Evolutionary conservation across 2,113 vertebrate species (phyloP), one percentile per base, ranked within the genome.

Genomic region (Rhynchopsitta pachyrhyncha): DNA sequence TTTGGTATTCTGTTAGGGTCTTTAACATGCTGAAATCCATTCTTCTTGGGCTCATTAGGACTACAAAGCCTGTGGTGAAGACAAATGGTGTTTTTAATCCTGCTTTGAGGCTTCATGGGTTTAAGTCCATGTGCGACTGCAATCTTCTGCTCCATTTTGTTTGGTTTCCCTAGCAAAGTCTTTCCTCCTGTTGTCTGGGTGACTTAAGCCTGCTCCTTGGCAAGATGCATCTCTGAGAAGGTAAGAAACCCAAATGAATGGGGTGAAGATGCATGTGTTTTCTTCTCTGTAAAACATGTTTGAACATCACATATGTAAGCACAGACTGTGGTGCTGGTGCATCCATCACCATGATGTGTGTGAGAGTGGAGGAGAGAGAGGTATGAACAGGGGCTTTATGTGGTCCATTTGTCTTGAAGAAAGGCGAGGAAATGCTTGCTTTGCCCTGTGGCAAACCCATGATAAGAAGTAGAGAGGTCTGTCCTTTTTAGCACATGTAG

Each of bases 401-500:
- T 33, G 31, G 7, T 29, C 55, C 28, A 5, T 35, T 59, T 42
- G 31, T 31, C 49, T 39, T 86, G n/a, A 55, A 55, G 33, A 64
- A 75, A 50, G 52, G 39, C 31, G n/a, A 71, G 31, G 6, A 60
- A 39, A 23, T 42, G 16, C 29, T 35, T 82, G 29, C 19, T 70
- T 46, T 69, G 37, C 39, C n/a, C 39, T 35, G 6, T 70, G 64
- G 33, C 31, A 37, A 80, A n/a, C 12, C 4, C 6, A 2, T 12
- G 24, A 17, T 46, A 49, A 66, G 18, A 86, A 49, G 22, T 13
- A 44, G 31, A 60, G 55, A 68, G 23, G 0, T 9, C 23, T 91
- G 49, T 76, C 6, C 7, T 50, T 28, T 52, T 41, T 15, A 68
- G 29, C 3, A 31, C 3, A 0, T 1, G 10, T 11, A 64, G 11